Percentiles rank a stretch among this genome's conserved stretches.
These are phyloP conservation scores for Mythimna loreyi DNA, from an alignment of 2,888 invertebrate genomes.

Conservation along the genomic window DNA sequence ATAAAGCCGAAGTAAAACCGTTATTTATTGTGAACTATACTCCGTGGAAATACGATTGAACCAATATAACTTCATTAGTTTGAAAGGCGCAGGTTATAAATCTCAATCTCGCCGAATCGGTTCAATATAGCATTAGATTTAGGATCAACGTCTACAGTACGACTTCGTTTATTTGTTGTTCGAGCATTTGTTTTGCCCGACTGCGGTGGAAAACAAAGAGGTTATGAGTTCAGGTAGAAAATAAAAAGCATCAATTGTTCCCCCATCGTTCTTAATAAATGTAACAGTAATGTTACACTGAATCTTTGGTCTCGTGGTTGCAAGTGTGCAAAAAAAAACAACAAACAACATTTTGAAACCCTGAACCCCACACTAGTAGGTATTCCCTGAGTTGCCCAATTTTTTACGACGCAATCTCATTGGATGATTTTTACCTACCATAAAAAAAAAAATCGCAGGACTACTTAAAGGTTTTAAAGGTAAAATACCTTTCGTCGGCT, in stretches of 20 bases:
- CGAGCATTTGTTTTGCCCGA: constrained; percentile 42
- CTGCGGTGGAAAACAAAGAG: constrained; percentile 1
- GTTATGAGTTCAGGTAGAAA: background rate
- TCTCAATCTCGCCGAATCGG: constrained; percentile 74
- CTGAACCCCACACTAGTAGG: too few relatives aligned
- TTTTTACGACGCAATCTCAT: too few relatives aligned
- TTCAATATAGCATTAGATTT: constrained; percentile 74
- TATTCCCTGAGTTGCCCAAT: too few relatives aligned
- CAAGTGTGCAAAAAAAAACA: too few relatives aligned
- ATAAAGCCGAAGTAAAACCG: constrained; percentile 68
- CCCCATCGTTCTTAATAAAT: background rate
- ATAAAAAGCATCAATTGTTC: background rate
- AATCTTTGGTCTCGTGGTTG: too few relatives aligned
- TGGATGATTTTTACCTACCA: too few relatives aligned
- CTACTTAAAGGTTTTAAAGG: too few relatives aligned
- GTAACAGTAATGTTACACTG: too few relatives aligned
- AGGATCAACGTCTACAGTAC: constrained; percentile 62
- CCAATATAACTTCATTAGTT: constrained; percentile 79
- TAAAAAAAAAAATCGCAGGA: too few relatives aligned
- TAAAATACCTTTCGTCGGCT: too few relatives aligned
- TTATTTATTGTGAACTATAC: constrained; percentile 75
- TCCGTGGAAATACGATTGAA: constrained; percentile 71
- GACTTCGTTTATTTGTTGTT: constrained; percentile 57
- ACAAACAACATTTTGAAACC: too few relatives aligned
- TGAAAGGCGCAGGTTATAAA: constrained; percentile 74